Conservation (phyloP, 1,140 invertebrate genomes). For the Paraescarpia echinospica region DNA sequence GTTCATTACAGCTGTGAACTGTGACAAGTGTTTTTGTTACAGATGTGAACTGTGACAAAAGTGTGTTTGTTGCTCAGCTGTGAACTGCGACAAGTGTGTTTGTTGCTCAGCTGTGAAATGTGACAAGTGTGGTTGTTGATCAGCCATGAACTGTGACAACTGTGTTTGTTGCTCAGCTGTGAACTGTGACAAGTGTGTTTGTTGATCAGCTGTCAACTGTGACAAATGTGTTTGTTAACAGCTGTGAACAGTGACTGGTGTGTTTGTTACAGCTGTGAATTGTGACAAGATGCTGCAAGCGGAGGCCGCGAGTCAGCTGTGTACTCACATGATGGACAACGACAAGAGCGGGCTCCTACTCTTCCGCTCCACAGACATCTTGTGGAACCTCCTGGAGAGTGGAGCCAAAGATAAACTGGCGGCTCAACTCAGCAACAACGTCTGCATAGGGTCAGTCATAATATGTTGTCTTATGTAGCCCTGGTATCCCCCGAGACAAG, state of each 20-base stretch:
- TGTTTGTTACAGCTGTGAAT: slow-evolving; percentile 29
- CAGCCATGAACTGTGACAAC: not conserved
- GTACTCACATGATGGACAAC: slow-evolving; percentile 48
- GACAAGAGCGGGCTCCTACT: slow-evolving; percentile 52
- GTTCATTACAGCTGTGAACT: not conserved
- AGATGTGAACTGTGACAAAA: not conserved
- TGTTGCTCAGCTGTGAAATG: not conserved
- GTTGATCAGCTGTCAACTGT: not conserved
- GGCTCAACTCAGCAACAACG: slow-evolving; percentile 51
- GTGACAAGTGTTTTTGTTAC: not conserved
- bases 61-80: not conserved
- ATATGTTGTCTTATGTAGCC: too few species aligned
- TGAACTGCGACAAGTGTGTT: not conserved
- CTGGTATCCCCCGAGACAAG: too few species aligned
- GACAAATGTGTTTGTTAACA: not conserved
- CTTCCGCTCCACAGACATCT: slow-evolving; percentile 54
- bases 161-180: not conserved
- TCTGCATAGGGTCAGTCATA: slow-evolving; percentile 47
- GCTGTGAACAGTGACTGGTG: not conserved
- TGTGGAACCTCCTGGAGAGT: slow-evolving; percentile 57
- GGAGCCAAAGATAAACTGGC: slow-evolving; percentile 44
- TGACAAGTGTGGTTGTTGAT: not conserved
- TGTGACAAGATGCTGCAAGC: slow-evolving; percentile 48
- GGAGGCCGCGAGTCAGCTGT: slow-evolving; percentile 47
- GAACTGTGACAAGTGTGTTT: not conserved